A percentile compares a stretch with the other conserved stretches of the same genome.
Evolutionary conservation across 2,888 invertebrate species (phyloP).

Genomic region (Ophioninae sp.): DNA sequence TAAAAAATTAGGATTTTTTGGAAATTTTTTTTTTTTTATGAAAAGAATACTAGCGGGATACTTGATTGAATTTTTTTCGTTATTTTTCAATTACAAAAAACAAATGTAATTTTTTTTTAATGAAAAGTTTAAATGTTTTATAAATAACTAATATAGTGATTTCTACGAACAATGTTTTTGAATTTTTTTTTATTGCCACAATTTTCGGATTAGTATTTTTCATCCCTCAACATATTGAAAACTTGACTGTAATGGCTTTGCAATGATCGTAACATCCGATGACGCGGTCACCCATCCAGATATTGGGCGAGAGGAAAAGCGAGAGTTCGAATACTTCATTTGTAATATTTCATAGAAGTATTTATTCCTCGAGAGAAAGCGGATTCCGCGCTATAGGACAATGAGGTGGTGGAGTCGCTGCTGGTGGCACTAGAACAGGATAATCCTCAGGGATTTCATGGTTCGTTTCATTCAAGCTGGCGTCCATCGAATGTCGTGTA

Average conservation of each 20-base stretch:
- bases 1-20: too few relatives aligned
- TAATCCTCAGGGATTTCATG: slow-evolving; percentile 52
- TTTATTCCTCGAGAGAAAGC: neutral
- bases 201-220: too few relatives aligned
- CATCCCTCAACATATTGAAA: too few relatives aligned
- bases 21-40: too few relatives aligned
- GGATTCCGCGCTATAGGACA: neutral
- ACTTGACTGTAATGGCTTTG: neutral
- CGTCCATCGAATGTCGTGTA: neutral
- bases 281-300: neutral
- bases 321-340: neutral
- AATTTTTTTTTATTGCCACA: too few relatives aligned
- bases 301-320: neutral
- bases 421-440: slow-evolving; percentile 38
- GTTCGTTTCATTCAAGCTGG: slow-evolving; percentile 2
- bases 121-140: too few relatives aligned
- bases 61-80: too few relatives aligned
- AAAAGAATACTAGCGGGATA: too few relatives aligned
- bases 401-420: slow-evolving; percentile 17
- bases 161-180: too few relatives aligned
- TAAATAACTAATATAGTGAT: too few relatives aligned
- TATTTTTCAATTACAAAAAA: too few relatives aligned
- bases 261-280: neutral
- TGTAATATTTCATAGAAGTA: neutral
- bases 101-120: too few relatives aligned